Evolutionary conservation across 2,888 invertebrate genomes (phyloP).

Genomic region (Ophion ellenae): DNA sequence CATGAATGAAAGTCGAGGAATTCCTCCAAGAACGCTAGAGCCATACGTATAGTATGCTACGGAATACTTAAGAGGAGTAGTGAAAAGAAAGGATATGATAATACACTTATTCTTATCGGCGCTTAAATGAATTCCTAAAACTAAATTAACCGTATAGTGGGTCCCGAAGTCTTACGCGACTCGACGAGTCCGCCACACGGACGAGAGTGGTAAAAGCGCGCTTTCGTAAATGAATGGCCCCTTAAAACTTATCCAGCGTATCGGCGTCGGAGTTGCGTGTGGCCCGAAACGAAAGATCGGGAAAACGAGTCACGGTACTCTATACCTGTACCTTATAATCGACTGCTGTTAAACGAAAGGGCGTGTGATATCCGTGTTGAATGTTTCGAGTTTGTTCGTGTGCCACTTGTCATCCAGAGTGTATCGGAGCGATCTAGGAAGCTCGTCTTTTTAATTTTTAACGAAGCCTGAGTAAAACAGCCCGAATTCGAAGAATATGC

Average conservation of each 20-base stretch:
- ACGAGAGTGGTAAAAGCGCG: conserved; percentile 41
- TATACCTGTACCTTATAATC: not conserved
- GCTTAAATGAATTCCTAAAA: conserved; percentile 78
- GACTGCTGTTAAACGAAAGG: conserved; percentile 1
- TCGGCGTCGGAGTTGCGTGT: conserved; percentile 41
- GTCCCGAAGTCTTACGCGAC: conserved; percentile 11
- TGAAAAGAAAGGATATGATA: conserved; percentile 29
- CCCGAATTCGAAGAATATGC: conserved; percentile 70
- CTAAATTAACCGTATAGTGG: conserved; percentile 75
- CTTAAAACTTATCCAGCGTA: conserved; percentile 57
- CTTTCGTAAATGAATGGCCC: conserved; percentile 65
- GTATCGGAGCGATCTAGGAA: conserved; percentile 48
- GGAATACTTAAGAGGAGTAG: not conserved
- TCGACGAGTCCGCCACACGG: conserved; percentile 20
- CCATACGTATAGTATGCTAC: not conserved
- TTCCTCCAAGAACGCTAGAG: conserved; percentile 1
- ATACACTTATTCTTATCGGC: conserved; percentile 71
- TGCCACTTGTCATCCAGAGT: not conserved
- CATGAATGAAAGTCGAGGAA: conserved; percentile 37
- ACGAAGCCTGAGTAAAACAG: conserved; percentile 74
- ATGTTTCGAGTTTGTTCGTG: too few relatives aligned
- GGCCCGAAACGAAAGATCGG: conserved; percentile 37
- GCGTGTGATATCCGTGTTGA: not conserved
- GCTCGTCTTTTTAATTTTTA: conserved; percentile 70
- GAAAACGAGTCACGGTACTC: conserved; percentile 16